Conservation (phyloP, 2,888 invertebrate genomes). For the Lithophane socia region DNA sequence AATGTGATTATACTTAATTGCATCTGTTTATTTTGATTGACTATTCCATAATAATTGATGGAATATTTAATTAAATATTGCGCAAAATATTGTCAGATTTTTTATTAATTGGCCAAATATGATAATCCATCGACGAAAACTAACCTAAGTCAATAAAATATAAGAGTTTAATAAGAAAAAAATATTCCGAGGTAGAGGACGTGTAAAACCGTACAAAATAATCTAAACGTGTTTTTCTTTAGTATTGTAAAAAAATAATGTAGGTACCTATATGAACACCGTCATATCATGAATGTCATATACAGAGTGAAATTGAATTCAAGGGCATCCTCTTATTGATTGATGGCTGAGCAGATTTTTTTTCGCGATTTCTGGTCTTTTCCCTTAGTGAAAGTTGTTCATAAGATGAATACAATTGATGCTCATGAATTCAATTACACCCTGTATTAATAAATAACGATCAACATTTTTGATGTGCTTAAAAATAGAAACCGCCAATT, state of each 20-base stretch:
- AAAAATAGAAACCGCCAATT: conserved; percentile 7
- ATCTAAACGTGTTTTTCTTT: neutral
- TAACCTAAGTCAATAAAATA: neutral
- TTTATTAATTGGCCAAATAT: neutral
- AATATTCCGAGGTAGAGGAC: neutral
- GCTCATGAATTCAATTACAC: too few species aligned
- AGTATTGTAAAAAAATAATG: neutral
- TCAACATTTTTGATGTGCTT: neutral
- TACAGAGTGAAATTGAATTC: too few species aligned
- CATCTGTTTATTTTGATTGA: conserved; percentile 26
- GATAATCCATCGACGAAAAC: neutral
- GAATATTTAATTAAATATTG: neutral
- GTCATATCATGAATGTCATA: neutral
- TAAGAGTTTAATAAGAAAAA: neutral
- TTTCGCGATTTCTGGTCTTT: too few species aligned
- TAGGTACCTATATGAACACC: neutral
- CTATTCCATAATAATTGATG: conserved; percentile 24
- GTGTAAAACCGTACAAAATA: neutral
- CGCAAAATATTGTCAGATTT: neutral
- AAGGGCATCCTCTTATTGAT: too few species aligned
- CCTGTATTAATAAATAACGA: neutral
- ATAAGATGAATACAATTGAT: too few species aligned
- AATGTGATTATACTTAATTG: conserved; percentile 19
- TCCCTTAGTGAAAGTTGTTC: too few species aligned
- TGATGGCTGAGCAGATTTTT: too few species aligned